Percentiles rank a stretch among this genome's conserved stretches.
phyloP scores from a whole-genome alignment of 1,140 invertebrate genomes.

The Gonioctena quinquepunctata region DNA sequence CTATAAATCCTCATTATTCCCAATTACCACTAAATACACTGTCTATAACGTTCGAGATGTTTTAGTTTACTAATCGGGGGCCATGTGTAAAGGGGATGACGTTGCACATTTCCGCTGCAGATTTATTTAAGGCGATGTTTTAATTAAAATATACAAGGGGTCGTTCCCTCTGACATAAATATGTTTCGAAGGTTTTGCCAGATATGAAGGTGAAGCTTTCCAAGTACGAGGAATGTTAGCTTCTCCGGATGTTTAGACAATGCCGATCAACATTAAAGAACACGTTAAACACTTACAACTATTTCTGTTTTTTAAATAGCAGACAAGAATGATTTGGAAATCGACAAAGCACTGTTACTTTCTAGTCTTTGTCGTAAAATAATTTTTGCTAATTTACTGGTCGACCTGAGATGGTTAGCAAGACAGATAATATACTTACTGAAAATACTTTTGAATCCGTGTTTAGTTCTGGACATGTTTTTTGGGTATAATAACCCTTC shows the following conservation, averaged over 20 bases:
- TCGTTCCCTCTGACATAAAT: background rate
- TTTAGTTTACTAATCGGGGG: background rate
- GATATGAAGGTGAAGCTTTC: background rate
- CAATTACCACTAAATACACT: background rate
- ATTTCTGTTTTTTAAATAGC: no score
- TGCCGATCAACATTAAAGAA: background rate
- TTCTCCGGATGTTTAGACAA: background rate
- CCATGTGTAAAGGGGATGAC: background rate
- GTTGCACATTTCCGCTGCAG: background rate
- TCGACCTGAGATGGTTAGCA: no score
- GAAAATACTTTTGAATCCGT: no score
- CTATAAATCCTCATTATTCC: background rate
- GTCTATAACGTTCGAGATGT: background rate
- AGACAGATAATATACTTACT: no score
- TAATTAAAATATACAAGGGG: background rate
- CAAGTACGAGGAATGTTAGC: background rate
- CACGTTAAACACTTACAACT: no score
- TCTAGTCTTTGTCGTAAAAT: no score
- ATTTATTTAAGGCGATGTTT: background rate
- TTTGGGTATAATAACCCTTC: no score
- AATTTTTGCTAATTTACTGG: no score
- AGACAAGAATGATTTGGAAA: no score
- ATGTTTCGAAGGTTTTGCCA: background rate
- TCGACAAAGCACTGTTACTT: no score
- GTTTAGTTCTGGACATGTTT: no score